Base-by-base conservation (phyloP, 2,113 vertebrate species). In the Otus sunia region DNA sequence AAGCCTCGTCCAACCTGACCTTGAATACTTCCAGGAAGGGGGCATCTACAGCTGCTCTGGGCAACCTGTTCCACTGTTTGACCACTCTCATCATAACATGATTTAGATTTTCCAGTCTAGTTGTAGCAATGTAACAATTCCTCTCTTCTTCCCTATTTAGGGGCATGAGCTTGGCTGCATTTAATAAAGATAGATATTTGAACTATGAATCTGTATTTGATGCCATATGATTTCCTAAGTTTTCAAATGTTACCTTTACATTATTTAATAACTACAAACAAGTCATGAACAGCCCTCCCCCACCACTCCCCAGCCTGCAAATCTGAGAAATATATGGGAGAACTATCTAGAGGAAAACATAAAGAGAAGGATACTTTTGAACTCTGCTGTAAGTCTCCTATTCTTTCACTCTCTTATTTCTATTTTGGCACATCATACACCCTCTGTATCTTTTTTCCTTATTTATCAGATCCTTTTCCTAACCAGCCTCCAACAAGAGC, bases 231-330 rank as follows among this genome's bases (percentile, higher is more conserved):
- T 69, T 76, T 68, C 55, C 15, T 39, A 45, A 43, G 32, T 76
- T 88, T 86, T 91, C 26, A 72, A 41, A 60, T 64, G 4, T 29
- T 64, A 34, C 10, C 5, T 69, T 66, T 39, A 88, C 29, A 26
- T 64, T 2, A 64, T 56, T 79, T 88, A 60, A 36, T 39, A 72
- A 69, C 56, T 68, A 30, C 13, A 32, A 58, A 59, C 15, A 39
- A 56, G 11, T 43, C 0, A 1, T 26, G 7, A 34, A 32, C 7
- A 77, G 5, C 8, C 7, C 15, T 67, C 12, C 14, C 18, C 10
- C 8, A 5, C 13, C 8, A 53, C 6, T 2, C 5, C 27, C 3
- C 4, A 55, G 5, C 37, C 17, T 82, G 15, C 36, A 86, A 73
- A 53, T 58, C 66, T 69, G 29, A 77, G 53, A 71, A 90, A 37